Evolutionary conservation across 2,113 vertebrate species (phyloP), one percentile per base, ranked within the genome.

Genomic region (Apeltes quadracus): DNA sequence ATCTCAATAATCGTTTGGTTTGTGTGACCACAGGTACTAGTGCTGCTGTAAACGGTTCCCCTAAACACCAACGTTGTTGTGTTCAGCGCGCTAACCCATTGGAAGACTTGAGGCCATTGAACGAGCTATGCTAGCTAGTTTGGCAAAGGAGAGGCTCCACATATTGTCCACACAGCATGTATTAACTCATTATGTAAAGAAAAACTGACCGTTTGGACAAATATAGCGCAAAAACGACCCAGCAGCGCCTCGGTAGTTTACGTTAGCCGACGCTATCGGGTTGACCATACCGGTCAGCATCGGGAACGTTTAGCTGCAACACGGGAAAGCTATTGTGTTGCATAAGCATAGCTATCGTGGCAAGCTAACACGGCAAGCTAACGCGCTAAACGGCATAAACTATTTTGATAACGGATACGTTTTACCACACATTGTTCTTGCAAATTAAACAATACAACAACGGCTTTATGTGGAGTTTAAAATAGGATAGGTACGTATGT

Each of bases 241-340:
- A 20, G 22, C 1, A 0, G 1, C n/a, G 7, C 18, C 1, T 13
- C 4, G 0, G 1, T n/a, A n/a, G 1, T 27, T 54, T 16, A 15
- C 25, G 1, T 39, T 7, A 56, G 20, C 34, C 23, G 22, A 36
- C 15, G 2, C 1, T 7, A 2, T 13, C 20, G n/a, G 36, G 25
- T 65, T 43, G 14, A 58, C 2, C 11, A 18, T 27, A 27, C 71
- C 68, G 65, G 65, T 67, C 70, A 69, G 72, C 72, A 18, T 51
- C 27, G 4, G 46, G n/a, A 50, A 4, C 46, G 50, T 53, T 57
- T 34, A 57, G 32, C 25, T 20, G 34, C 29, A 29, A 34, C 44
- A 41, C 57, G 44, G n/a, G n/a, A 27, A 50, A 39, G 15, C 83
- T 50, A 84, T 87, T 88, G 85, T 88, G 85, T 89, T 89, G 82